Evolutionary conservation across 2,888 invertebrate genomes (phyloP).

Genomic region (Stratiomys singularior): DNA sequence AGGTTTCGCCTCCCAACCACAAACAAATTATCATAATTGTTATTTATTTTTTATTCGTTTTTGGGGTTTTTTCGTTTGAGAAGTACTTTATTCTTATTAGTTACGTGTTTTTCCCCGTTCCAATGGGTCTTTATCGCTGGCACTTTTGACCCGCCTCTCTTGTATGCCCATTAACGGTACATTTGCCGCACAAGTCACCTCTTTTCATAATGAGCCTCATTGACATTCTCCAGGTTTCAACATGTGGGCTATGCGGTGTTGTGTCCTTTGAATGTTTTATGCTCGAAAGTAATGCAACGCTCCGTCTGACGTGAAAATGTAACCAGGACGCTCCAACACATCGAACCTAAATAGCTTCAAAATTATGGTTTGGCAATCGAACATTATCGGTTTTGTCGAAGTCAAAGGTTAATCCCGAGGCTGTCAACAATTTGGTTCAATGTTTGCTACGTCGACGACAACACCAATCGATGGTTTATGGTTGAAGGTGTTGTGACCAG

Average conservation of each 20-base stretch:
- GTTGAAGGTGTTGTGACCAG: slow-evolving; percentile 35
- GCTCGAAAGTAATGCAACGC: slow-evolving; percentile 15
- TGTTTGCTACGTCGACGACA: slow-evolving; percentile 1
- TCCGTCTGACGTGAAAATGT: not conserved
- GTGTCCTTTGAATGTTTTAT: not conserved
- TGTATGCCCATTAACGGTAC: no score
- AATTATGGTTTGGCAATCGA: slow-evolving; percentile 36
- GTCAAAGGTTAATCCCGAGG: slow-evolving; percentile 24
- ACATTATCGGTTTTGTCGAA: slow-evolving; percentile 1
- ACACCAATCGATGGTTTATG: not conserved
- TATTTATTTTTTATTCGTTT: no score
- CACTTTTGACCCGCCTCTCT: no score
- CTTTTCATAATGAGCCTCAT: not conserved
- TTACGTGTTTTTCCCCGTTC: no score
- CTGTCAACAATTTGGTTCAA: slow-evolving; percentile 29
- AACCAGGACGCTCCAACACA: not conserved
- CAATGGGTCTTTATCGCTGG: no score
- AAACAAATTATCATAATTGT: no score
- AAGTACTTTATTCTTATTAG: no score
- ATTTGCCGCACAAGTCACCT: no score
- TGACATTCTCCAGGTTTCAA: not conserved
- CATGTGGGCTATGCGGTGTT: not conserved
- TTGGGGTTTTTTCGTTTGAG: no score
- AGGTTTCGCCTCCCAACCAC: no score
- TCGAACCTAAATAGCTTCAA: slow-evolving; percentile 44